Evolutionary conservation across 2,113 vertebrate species (phyloP).

Genomic region (Lepus timidus): DNA sequence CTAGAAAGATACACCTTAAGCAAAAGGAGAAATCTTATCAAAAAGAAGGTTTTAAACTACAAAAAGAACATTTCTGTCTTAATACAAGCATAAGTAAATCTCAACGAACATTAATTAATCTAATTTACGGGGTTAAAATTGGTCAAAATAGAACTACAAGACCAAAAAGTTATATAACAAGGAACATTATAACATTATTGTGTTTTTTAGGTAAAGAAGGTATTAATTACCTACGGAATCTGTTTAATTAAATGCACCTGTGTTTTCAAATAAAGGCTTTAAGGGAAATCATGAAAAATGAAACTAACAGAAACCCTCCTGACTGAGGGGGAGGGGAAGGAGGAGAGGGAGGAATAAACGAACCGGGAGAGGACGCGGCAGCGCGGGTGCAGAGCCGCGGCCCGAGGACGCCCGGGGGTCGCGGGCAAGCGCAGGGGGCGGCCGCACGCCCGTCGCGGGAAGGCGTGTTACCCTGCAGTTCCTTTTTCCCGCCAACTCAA

Average conservation of each 20-base stretch:
- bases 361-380: not conserved
- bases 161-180: not conserved
- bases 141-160: not conserved
- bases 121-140: not conserved
- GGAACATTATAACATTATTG: not conserved
- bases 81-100: not conserved
- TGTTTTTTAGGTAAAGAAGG: not conserved
- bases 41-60: not conserved
- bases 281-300: not conserved
- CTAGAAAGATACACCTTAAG: not conserved
- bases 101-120: not conserved
- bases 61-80: not conserved
- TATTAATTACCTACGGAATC: not conserved
- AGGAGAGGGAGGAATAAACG: not conserved
- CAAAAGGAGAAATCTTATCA: not conserved
- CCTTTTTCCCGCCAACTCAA: too few species aligned
- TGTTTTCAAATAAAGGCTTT: not conserved
- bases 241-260: not conserved
- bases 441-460: too few species aligned
- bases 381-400: too few species aligned
- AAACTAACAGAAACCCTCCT: not conserved
- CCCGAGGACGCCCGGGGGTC: too few species aligned
- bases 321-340: too few species aligned
- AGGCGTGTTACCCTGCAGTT: too few species aligned
- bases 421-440: too few species aligned